Evolutionary conservation across 2,888 invertebrate species (phyloP).

Genomic region (Augochlorella aurata): DNA sequence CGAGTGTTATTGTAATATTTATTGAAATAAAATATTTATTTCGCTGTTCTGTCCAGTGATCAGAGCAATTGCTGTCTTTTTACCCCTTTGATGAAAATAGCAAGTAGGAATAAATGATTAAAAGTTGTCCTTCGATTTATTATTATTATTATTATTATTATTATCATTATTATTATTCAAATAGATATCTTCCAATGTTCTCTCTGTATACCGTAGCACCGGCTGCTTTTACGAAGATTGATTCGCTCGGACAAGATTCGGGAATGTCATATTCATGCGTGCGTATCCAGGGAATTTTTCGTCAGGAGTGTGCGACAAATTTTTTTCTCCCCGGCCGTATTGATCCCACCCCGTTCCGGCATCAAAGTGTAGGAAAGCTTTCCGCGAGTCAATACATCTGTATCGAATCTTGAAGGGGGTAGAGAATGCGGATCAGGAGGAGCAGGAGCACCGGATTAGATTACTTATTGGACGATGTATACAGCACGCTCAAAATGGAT

Average conservation of each 20-base stretch:
- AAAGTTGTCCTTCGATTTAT: no score
- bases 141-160: no score
- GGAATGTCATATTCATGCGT: neutral
- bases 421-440: conserved; percentile 61
- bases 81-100: no score
- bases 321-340: conserved; percentile 33
- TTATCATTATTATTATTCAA: neutral
- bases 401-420: conserved; percentile 61
- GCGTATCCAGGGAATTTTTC: neutral
- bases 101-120: no score
- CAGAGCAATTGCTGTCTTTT: no score
- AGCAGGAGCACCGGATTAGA: conserved; percentile 69
- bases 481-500: conserved; percentile 55
- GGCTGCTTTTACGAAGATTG: no score
- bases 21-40: no score
- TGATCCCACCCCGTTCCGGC: conserved; percentile 30
- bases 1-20: no score
- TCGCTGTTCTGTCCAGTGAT: no score
- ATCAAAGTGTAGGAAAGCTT: conserved; percentile 35
- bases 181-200: neutral
- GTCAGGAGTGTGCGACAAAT: neutral
- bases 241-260: neutral
- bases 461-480: conserved; percentile 69
- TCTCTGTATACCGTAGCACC: no score
- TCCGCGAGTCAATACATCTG: conserved; percentile 60